phyloP scores from a whole-genome alignment of 2,888 invertebrate genomes.

The Yponomeuta malinellus region DNA sequence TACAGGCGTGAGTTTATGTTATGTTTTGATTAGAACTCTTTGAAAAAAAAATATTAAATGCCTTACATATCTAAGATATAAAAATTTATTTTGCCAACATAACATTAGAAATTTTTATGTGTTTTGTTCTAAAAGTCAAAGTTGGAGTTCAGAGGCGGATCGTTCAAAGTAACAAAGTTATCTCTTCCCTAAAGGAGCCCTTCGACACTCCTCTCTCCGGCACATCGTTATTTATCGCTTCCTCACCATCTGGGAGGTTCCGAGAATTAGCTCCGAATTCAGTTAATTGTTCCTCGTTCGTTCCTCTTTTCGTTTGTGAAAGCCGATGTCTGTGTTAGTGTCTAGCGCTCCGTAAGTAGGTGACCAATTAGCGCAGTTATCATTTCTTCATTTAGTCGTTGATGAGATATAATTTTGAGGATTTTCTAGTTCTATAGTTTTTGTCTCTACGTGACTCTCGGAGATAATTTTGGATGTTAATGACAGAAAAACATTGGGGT shows the following conservation, averaged over 20 bases:
- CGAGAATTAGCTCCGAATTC: slow-evolving; percentile 6
- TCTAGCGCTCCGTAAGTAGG: slow-evolving; percentile 8
- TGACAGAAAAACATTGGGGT: not conserved
- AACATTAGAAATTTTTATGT: not conserved
- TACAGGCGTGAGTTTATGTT: too few relatives aligned
- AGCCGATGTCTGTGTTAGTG: slow-evolving; percentile 2
- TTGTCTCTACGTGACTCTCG: not conserved
- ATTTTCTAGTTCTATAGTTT: not conserved
- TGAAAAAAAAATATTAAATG: too few relatives aligned
- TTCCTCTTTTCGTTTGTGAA: slow-evolving; percentile 3
- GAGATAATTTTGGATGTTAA: not conserved
- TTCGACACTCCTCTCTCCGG: slow-evolving; percentile 3
- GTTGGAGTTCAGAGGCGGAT: not conserved
- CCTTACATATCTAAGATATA: too few relatives aligned
- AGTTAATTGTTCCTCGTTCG: slow-evolving; percentile 7
- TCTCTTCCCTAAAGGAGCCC: not conserved
- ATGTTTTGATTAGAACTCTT: too few relatives aligned
- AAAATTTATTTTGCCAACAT: too few relatives aligned
- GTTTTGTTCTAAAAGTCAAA: not conserved
- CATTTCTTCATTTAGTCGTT: slow-evolving; percentile 1
- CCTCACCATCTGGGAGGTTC: slow-evolving; percentile 34
- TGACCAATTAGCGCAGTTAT: slow-evolving; percentile 7
- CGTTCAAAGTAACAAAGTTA: not conserved
- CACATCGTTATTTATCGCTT: slow-evolving; percentile 57
- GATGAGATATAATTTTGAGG: not conserved